Percentiles rank a stretch among this genome's conserved stretches.
Evolutionary conservation across 2,888 invertebrate genomes (phyloP).

Genomic region (Hypena proboscidalis): DNA sequence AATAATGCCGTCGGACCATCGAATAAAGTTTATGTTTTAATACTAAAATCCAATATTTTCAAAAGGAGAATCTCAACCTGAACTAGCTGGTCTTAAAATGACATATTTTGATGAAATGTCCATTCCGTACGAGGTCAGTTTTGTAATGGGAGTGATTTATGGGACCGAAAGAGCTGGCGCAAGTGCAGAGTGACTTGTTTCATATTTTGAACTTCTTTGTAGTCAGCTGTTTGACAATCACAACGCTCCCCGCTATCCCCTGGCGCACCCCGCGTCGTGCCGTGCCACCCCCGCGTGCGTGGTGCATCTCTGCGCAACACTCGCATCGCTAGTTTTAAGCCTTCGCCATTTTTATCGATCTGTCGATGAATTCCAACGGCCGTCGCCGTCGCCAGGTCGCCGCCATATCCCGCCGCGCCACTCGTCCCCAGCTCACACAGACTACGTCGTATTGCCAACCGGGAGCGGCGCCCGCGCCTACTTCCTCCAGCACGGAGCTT

Average conservation of each 20-base stretch:
- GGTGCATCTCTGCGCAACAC: conserved; percentile 62
- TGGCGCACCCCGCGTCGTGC: conserved; percentile 5
- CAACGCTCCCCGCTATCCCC: conserved; percentile 43
- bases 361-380: conserved; percentile 44
- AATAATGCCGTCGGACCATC: no score
- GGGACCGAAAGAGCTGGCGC: conserved; percentile 13
- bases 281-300: conserved; percentile 43
- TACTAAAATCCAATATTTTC: no score
- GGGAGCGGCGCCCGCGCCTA: conserved; percentile 21
- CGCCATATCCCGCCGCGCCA: conserved; percentile 25
- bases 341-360: conserved; percentile 69
- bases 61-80: no score
- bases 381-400: conserved; percentile 28
- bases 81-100: no score
- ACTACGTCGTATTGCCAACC: no score
- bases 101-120: no score
- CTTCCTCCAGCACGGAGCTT: conserved; percentile 13
- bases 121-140: no score
- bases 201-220: conserved; percentile 59
- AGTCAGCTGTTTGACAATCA: conserved; percentile 80
- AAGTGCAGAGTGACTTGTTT: conserved; percentile 15
- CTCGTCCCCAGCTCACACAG: no score
- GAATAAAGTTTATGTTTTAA: no score
- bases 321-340: conserved; percentile 47
- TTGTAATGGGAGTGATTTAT: no score